A percentile compares a stretch with the other conserved stretches of the same genome.
Conservation (phyloP, 1,140 invertebrate genomes). For the Ostrea edulis region DNA sequence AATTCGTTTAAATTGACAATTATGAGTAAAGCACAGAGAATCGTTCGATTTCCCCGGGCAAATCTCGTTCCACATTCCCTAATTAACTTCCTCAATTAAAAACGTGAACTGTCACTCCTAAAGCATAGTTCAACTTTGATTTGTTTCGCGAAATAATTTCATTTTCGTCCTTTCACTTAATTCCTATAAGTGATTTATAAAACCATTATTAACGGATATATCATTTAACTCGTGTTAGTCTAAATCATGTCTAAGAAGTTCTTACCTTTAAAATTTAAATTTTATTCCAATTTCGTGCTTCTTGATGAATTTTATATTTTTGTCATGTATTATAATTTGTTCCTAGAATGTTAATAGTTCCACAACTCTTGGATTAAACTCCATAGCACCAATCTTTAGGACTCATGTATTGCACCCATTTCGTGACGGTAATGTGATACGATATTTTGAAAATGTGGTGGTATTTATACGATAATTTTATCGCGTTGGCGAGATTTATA, state of each 20-base stretch:
- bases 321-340: background rate
- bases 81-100: background rate
- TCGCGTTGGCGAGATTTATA: slow-evolving; percentile 38
- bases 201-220: too few relatives aligned
- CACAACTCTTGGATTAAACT: background rate
- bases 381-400: background rate
- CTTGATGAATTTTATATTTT: background rate
- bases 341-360: background rate
- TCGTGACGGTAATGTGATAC: slow-evolving; percentile 7
- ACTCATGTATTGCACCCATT: background rate
- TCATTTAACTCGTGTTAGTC: background rate
- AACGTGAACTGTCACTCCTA: background rate
- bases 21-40: background rate
- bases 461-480: slow-evolving; percentile 34
- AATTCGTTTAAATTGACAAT: too few relatives aligned
- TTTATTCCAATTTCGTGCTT: slow-evolving; percentile 25
- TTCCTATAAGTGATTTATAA: background rate
- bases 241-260: background rate
- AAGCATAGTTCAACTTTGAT: background rate
- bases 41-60: background rate
- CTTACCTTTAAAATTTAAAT: slow-evolving; percentile 16
- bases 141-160: background rate
- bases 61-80: background rate
- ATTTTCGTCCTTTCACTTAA: background rate
- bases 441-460: slow-evolving; percentile 10